phyloP scores from a whole-genome alignment of 2,797 vertebrate genomes.

The Gouania willdenowi region DNA sequence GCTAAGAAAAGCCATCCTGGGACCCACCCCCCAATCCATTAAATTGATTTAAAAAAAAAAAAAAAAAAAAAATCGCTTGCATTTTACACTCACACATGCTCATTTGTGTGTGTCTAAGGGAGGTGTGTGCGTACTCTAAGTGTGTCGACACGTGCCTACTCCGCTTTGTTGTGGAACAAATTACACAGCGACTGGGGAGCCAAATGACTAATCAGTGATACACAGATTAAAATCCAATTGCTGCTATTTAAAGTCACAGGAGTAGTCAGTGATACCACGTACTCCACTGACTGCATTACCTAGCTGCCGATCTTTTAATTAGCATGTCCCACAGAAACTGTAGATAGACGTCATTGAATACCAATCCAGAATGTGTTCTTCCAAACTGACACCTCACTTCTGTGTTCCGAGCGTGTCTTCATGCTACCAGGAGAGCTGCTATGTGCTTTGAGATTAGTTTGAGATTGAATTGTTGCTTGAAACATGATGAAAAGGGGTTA shows the following conservation, averaged over 20 bases:
- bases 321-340: conserved; percentile 35
- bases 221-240: conserved; percentile 77
- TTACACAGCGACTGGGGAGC: conserved; percentile 70
- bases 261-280: conserved; percentile 68
- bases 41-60: too few relatives aligned
- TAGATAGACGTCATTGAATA: conserved; percentile 22
- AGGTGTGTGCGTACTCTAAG: conserved; percentile 12
- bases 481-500: conserved; percentile 17
- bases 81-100: too few relatives aligned
- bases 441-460: not conserved
- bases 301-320: conserved; percentile 64
- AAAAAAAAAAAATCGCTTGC: too few relatives aligned
- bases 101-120: not conserved
- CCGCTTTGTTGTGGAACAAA: conserved; percentile 76
- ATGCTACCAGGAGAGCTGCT: not conserved
- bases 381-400: too few relatives aligned
- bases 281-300: conserved; percentile 47
- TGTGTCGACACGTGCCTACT: conserved; percentile 45
- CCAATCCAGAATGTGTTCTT: too few relatives aligned
- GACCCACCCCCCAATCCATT: too few relatives aligned
- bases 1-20: too few relatives aligned
- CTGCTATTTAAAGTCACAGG: conserved; percentile 72
- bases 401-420: not conserved
- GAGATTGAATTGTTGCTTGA: conserved; percentile 13
- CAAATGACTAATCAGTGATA: conserved; percentile 75